Conservation (phyloP, 2,888 invertebrate species). For the Athalia cordata region DNA sequence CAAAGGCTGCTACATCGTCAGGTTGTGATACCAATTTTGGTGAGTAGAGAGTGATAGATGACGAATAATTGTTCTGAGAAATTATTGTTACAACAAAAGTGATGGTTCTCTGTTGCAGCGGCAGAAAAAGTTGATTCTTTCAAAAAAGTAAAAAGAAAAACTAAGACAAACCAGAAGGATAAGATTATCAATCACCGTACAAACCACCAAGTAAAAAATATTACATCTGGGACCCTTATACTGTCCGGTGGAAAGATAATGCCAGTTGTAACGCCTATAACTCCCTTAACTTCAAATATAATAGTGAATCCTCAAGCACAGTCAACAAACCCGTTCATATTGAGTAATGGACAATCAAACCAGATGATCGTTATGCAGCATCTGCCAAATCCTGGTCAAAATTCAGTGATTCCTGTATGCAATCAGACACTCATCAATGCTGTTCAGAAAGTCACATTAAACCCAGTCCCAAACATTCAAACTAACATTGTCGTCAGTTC, state of each 20-base stretch:
- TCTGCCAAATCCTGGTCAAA: slow-evolving; percentile 62
- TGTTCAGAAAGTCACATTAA: slow-evolving; percentile 66
- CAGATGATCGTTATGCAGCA: slow-evolving; percentile 72
- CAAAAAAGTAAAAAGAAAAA: slow-evolving; percentile 63
- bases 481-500: slow-evolving; percentile 66
- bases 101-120: slow-evolving; percentile 48
- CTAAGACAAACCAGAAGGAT: slow-evolving; percentile 53
- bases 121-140: slow-evolving; percentile 56
- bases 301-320: slow-evolving; percentile 67
- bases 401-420: slow-evolving; percentile 64
- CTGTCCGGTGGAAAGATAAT: slow-evolving; percentile 69
- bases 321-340: slow-evolving; percentile 65
- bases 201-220: slow-evolving; percentile 57
- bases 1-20: not conserved
- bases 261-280: slow-evolving; percentile 69
- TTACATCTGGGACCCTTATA: slow-evolving; percentile 67
- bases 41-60: not conserved
- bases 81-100: slow-evolving; percentile 2
- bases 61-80: not conserved
- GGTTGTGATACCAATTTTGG: slow-evolving; percentile 9
- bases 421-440: slow-evolving; percentile 65
- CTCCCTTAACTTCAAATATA: slow-evolving; percentile 65
- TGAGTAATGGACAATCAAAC: slow-evolving; percentile 67
- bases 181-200: slow-evolving; percentile 43
- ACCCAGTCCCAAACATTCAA: slow-evolving; percentile 63